Evolutionary conservation across 2,113 vertebrate species (phyloP), one percentile per base, ranked within the genome.

Genomic region (Trichechus manatus): DNA sequence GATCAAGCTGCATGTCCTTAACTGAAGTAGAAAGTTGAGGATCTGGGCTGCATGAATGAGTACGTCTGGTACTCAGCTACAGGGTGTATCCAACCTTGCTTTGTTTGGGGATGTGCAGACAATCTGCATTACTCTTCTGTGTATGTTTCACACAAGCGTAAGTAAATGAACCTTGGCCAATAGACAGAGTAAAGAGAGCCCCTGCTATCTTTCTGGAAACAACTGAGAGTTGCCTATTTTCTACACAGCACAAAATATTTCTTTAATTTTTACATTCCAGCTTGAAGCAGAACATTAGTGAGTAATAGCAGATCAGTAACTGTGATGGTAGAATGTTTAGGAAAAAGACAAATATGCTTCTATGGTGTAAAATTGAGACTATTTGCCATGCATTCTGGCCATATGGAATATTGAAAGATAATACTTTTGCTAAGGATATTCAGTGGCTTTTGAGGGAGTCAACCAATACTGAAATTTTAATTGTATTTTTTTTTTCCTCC

Each of bases 381-480:
- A 10, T 88, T 79, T 0, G 53, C 68, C 89, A 64, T 31, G 14
- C 50, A 11, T 68, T 93, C 87, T 91, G 88, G 92, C 93, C 95
- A 68, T 53, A 17, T 63, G 47, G 88, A 91, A 91, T 72, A 82
- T 77, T 91, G 92, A 83, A 96, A 90, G 93, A 91, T 77, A 56
- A 86, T 74, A 66, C 75, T 96, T 92, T 97, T 92, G 87, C 77
- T 63, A 77, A 63, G 79, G 36, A 23, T 94, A 1, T 97, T 98
- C 70, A 94, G 90, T 96, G 97, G 96, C 98, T 98, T 98, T 78
- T 96, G 94, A 96, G 86, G 74, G 79, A 68, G 96, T 95, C 93
- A 36, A 87, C 88, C 91, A 92, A 98, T 95, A 96, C 31, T 97
- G 97, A 94, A 64, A 93, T 97, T 98, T 97, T 97, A 92, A 97